Base-by-base conservation (phyloP, 2,797 vertebrate genomes). In the Rachycentron canadum region DNA sequence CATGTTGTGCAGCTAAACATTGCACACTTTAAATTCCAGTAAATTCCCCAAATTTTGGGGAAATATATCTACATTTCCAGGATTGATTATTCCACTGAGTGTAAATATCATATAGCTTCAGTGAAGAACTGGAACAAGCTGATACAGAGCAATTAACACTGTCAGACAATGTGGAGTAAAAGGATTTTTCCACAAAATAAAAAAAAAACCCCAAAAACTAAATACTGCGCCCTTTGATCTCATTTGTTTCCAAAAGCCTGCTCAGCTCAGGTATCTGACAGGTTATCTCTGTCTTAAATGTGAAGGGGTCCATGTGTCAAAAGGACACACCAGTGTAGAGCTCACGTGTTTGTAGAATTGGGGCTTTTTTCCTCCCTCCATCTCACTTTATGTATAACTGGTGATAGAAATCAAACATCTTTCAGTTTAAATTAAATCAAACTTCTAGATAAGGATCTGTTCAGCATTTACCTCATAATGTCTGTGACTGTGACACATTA, bases 241-340 rank as follows among this genome's bases (percentile, higher is more conserved):
- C 19, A 45, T 62, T 65, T 3, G 21, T 55, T 36, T 75, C 26
- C 47, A 41, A 71, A 70, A 63, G 55, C 65, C 59, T 45, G 65
- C 59, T 79, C 70, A 73, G 60, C 65, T 62, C 30, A 2, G 71
- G 21, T 17, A 41, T 61, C 47, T 55, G 59, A 58, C 57, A 57
- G 53, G 23, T 74, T 78, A 21, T 62, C 65, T 65, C 41, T 57
- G 25, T 78, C 66, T 76, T 68, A 86, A 89, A 86, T 88, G 88
- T 89, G 84, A 87, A 83, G 17, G 16, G 80, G 86, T 79, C 76
- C 32, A 28, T 43, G 60, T 57, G 86, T 80, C 64, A 60, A 71
- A 60, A 17, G 65, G 64, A 23, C 74, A 73, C 41, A 19, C 1
- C 1, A 26, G 53, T 75, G 75, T 28, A 57, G 25, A 83, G 69